phyloP scores from a whole-genome alignment of 1,140 invertebrate species.

The Nomia melanderi region DNA sequence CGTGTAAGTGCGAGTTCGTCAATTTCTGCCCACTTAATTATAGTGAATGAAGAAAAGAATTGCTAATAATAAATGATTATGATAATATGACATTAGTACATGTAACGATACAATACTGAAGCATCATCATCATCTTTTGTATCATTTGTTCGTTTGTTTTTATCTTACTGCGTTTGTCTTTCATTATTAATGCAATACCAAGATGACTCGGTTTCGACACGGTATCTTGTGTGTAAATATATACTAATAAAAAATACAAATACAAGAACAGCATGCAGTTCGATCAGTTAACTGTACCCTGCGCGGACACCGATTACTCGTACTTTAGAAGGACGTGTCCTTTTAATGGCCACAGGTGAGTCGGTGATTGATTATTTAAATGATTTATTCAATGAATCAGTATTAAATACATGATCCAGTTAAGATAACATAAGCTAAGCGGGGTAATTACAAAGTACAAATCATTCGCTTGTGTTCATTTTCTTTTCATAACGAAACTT shows the following conservation, averaged over 20 bases:
- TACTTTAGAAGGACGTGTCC: too few relatives aligned
- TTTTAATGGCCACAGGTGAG: too few relatives aligned
- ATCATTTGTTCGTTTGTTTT: slow-evolving; percentile 81
- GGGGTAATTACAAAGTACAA: slow-evolving; percentile 43
- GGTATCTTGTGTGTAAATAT: slow-evolving; percentile 77
- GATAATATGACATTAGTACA: slow-evolving; percentile 71
- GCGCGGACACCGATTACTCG: not conserved
- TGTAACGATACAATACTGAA: slow-evolving; percentile 74
- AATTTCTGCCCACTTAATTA: slow-evolving; percentile 76
- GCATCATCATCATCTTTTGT: slow-evolving; percentile 80
- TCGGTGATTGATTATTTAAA: slow-evolving; percentile 32
- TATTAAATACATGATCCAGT: slow-evolving; percentile 67
- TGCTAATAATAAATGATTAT: slow-evolving; percentile 76
- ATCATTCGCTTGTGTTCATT: slow-evolving; percentile 19
- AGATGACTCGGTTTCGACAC: slow-evolving; percentile 73
- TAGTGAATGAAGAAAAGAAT: slow-evolving; percentile 72
- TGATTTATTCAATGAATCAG: slow-evolving; percentile 65
- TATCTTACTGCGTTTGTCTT: slow-evolving; percentile 81
- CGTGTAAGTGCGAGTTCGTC: slow-evolving; percentile 73
- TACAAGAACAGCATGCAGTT: slow-evolving; percentile 9
- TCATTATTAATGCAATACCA: slow-evolving; percentile 80
- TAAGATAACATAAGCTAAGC: slow-evolving; percentile 38
- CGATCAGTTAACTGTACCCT: not conserved
- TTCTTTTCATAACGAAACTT: not conserved
- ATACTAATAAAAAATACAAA: slow-evolving; percentile 76